phyloP scores from a whole-genome alignment of 2,797 vertebrate genomes.

The Leontopithecus rosalia region DNA sequence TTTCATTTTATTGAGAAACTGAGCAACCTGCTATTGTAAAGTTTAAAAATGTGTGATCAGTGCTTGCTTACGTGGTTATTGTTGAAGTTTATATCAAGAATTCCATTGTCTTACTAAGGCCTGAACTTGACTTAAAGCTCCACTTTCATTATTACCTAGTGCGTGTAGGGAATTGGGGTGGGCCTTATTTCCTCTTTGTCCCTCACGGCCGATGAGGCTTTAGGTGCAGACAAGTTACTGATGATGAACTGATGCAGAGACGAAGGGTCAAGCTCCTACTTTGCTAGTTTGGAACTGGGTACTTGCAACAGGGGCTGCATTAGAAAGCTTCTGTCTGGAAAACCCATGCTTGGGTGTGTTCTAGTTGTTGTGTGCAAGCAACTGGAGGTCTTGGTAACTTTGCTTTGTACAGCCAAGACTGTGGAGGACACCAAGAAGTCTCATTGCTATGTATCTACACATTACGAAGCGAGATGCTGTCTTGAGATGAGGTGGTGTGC shows the following conservation, averaged over 20 bases:
- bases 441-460: not conserved
- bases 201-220: too few species aligned
- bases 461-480: rapidly evolving
- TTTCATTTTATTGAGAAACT: not conserved
- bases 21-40: not conserved
- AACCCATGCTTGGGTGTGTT: too few species aligned
- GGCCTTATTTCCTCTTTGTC: not conserved
- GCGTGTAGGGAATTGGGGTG: not conserved
- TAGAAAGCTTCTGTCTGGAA: not conserved
- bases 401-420: not conserved
- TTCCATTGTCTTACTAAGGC: not conserved
- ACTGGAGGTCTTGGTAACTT: not conserved
- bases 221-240: not conserved
- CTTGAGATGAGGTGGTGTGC: too few species aligned
- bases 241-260: too few species aligned
- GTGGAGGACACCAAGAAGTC: too few species aligned
- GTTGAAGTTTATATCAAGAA: not conserved
- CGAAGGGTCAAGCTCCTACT: not conserved
- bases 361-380: not conserved
- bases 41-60: not conserved
- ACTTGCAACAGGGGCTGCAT: not conserved
- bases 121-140: not conserved
- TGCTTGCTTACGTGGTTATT: not conserved
- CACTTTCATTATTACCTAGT: not conserved
- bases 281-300: not conserved